Base-by-base conservation (phyloP, 1,140 invertebrate species). In the Macrocentrus cingulum region DNA sequence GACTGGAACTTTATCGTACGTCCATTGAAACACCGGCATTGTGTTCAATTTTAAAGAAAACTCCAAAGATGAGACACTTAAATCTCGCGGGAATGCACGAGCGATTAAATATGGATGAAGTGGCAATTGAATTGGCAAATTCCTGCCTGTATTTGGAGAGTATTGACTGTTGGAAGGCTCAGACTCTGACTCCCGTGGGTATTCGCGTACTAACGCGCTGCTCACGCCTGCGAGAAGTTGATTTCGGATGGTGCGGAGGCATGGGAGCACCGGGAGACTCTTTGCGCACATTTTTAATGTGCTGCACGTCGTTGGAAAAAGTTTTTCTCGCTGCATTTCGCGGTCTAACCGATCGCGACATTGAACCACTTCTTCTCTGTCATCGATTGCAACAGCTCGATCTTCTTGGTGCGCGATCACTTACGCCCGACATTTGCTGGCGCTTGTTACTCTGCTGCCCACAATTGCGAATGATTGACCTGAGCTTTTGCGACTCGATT, bases 141-240 rank as follows among this genome's bases (percentile, higher is more conserved):
- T 87, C 85, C 51, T 91, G 90, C 71, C 80, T 76, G 9, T 74
- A 87, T 51, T 70, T 92, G 0, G 79, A 87, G 46, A 90, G 88
- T 1, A 81, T 93, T 50, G 92, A 95, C 72, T 86, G 92, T 62
- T 96, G 92, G 92, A 91, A 94, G 72, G 85, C 86, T 0, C 87
- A 86, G 65, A 86, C 85, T 15, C 72, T 95, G 22, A 89, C 89
- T 0, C 82, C 87, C 1, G 73, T 80, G 5, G 91, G 91, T 4
- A 82, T 94, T 1, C 74, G 81, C 59, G 83, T 85, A 8, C 74
- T 96, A 2, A 80, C 85, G 0, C 78, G 83, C n/a, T 93, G 90
- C 67, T 77, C 64, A 54, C 79, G 85, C 39, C 74, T 96, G 13
- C 85, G 89, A 68, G 92, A 95, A 76, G 75, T 95, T 15, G 92